These are phyloP conservation scores for Hoplostethus atlanticus DNA, from an alignment of 2,797 vertebrate species.

Conservation along the genomic window DNA sequence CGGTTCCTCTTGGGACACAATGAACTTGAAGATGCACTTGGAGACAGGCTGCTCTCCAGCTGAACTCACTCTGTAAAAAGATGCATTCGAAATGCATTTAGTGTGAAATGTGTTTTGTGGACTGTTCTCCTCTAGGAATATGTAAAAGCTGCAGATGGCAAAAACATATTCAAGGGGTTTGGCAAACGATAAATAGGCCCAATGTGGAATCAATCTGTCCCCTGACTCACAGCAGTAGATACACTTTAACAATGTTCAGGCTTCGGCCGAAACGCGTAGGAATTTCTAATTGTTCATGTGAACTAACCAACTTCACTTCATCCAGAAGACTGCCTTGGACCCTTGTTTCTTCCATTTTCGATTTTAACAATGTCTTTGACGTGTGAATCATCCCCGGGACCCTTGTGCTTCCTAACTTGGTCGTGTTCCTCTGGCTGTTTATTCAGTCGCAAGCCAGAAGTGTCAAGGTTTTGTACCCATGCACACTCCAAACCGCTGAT, in stretches of 20 bases:
- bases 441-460: constrained; percentile 48
- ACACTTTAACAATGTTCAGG: not conserved
- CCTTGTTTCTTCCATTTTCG: not conserved
- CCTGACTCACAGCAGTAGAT: constrained; percentile 15
- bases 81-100: constrained; percentile 40
- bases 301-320: no score
- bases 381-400: constrained; percentile 45
- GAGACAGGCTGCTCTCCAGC: constrained; percentile 1
- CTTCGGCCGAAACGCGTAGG: no score
- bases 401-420: constrained; percentile 46
- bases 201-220: constrained; percentile 31
- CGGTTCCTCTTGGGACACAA: constrained; percentile 1
- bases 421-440: constrained; percentile 53
- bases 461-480: constrained; percentile 23
- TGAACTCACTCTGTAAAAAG: constrained; percentile 24
- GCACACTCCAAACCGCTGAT: constrained; percentile 44
- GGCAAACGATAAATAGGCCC: constrained; percentile 45
- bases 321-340: no score
- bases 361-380: constrained; percentile 47
- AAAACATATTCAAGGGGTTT: constrained; percentile 72
- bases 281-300: no score
- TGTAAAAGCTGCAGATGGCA: constrained; percentile 48
- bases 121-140: constrained; percentile 30
- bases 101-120: constrained; percentile 48
- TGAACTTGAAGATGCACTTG: constrained; percentile 1